Evolutionary conservation across 2,888 invertebrate genomes (phyloP), one percentile per base, ranked within the genome.

Genomic region (Perithous albicinctus): DNA sequence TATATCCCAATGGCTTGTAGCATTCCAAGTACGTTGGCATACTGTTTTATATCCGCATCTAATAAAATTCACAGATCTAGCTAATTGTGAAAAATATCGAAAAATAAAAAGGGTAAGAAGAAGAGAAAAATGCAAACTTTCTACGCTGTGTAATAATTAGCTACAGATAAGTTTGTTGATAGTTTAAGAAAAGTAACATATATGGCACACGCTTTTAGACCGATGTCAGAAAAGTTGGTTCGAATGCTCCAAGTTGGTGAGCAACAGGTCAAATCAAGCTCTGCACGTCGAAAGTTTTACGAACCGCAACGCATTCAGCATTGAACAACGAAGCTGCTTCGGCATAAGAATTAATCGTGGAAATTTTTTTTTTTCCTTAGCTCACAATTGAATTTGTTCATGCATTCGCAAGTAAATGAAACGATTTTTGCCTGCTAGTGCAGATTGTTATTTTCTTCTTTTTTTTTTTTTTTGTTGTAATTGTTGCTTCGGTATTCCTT

Each of bases 211-310:
- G 26, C 64, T 64, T 43, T 64, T 7, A 29, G 43, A 35, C 43
- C n/a, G 64, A 64, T 43, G 64, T 43, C 43, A 48, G 18, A 7
- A 46, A 66, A 29, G n/a, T n/a, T 46, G 29, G 66, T 29, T 46
- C 12, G 41, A n/a, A 64, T 41, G 43, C 64, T 43, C 41, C 15
- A 8, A 61, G 18, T 18, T 43, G 26, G 5, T n/a, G 66, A 12
- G 46, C 46, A 66, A 46, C 66, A 46, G 66, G 46, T 66, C 46
- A 29, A 32, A 66, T 66, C 46, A 66, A 66, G 66, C 66, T 66
- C 10, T 66, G 46, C n/a, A 29, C 15, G 26, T 15, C 3, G 35
- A 7, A 15, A 46, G 46, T 46, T 46, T 46, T 18, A 18, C 46
- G 18, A 18, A 46, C 46, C 18, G 18, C 46, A 46, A 18, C 8